Evolutionary conservation across 1,140 invertebrate species (phyloP), one percentile per base, ranked within the genome.

Genomic region (Aphaenogaster rudis): DNA sequence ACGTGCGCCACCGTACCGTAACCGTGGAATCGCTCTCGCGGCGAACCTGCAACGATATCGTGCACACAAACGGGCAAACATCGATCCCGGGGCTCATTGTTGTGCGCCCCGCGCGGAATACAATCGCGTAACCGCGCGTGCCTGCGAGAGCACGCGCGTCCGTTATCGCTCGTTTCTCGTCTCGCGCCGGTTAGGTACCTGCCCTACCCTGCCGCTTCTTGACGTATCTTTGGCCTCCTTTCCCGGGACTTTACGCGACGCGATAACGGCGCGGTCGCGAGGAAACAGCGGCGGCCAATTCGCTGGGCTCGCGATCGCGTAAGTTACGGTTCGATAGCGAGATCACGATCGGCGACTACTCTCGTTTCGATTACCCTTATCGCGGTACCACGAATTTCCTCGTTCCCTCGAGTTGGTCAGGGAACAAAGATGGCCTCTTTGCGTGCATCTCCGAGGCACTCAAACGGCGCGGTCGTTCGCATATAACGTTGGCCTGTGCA

Each of bases 81-180:
- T 90, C 88, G 88, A 90, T 90, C 87, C 66, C 78, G 39, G 81
- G 39, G 81, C 57, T 59, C 79, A 90, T 89, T 90, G 86, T 90
- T 71, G 80, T 86, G 42, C 42, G 42, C 15, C 11, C 76, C 78
- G 33, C 69, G 52, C 54, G 66, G 69, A 78, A 67, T 67, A 21
- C 74, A 72, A 77, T 86, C 82, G 86, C 74, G 45, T 15, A 86
- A 36, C 64, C 50, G 67, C 48, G 13, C 59, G 52, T 84, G 67
- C 69, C 42, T 61, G 54, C 63, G 57, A 61, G n/a, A 76, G 28
- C 52, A 67, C 17, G 78, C 13, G 64, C 45, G 28, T 72, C 52
- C 17, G 66, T 69, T 77, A 63, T 28, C 72, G 64, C 11, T 45
- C 28, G 86, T 74, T 61, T 48, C 59, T 69, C 66, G 42, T 69